Evolutionary conservation across 2,888 invertebrate genomes (phyloP).

Genomic region (Prenolepis imparis): DNA sequence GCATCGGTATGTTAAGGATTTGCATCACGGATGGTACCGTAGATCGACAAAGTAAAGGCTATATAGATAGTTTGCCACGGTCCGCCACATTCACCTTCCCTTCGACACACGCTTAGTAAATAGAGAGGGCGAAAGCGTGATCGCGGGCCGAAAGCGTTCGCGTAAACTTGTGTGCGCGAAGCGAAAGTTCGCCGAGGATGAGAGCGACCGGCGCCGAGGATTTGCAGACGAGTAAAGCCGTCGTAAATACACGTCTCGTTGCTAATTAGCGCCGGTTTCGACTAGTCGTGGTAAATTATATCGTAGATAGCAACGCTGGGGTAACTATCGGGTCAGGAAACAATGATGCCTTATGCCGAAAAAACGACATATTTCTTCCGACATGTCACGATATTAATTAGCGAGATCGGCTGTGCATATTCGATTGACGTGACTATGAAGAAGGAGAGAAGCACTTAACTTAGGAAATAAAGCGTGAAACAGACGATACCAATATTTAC

Average conservation of each 20-base stretch:
- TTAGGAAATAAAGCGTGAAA: background rate
- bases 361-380: slow-evolving; percentile 20
- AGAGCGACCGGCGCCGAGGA: slow-evolving; percentile 32
- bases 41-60: slow-evolving; percentile 11
- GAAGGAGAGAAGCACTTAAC: background rate
- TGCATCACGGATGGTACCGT: background rate
- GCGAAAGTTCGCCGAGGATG: slow-evolving; percentile 49
- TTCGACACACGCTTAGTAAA: slow-evolving; percentile 2
- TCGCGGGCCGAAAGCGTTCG: slow-evolving; percentile 23
- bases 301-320: slow-evolving; percentile 15
- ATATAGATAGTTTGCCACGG: background rate
- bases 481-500: background rate
- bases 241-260: slow-evolving; percentile 49
- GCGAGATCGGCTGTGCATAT: background rate
- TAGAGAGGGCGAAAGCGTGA: slow-evolving; percentile 22
- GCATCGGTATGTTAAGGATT: background rate
- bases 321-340: slow-evolving; percentile 28
- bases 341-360: slow-evolving; percentile 7
- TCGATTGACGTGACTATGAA: background rate
- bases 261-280: slow-evolving; percentile 51
- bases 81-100: slow-evolving; percentile 20
- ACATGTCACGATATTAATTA: slow-evolving; percentile 18
- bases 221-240: slow-evolving; percentile 41
- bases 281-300: slow-evolving; percentile 52
- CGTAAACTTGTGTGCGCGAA: slow-evolving; percentile 44